These are phyloP conservation scores for Mus pahari DNA, from an alignment of 2,113 vertebrate species.

Conservation along the genomic window DNA sequence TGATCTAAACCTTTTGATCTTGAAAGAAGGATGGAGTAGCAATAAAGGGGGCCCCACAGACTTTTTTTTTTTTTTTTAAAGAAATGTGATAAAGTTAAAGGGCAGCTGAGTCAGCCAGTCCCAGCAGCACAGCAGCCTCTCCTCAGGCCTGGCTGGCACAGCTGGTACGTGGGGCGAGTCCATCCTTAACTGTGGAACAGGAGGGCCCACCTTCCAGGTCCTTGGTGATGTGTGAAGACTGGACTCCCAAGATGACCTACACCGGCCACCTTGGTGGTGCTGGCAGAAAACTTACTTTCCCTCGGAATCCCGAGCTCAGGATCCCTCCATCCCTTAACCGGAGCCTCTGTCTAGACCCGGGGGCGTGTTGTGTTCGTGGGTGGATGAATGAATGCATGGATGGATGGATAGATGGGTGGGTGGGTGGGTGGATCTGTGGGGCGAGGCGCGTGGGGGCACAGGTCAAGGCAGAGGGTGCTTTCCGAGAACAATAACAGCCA, in stretches of 20 bases:
- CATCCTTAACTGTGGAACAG: not conserved
- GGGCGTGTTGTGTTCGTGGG: not conserved
- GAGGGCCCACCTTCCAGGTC: not conserved
- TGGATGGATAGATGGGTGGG: not conserved
- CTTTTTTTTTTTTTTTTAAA: conserved; percentile 57
- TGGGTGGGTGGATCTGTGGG: not conserved
- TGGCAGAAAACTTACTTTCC: conserved; percentile 40
- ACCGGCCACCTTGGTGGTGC: conserved; percentile 27
- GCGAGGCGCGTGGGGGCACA: not conserved
- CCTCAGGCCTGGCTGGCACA: not conserved
- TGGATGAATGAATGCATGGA: not conserved
- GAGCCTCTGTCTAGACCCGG: not conserved
- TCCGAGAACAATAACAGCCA: conserved; percentile 23
- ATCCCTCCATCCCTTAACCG: not conserved
- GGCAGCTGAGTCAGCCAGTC: conserved; percentile 69
- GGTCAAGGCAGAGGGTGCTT: not conserved
- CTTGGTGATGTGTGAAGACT: not conserved
- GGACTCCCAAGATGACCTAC: not conserved
- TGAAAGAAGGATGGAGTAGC: conserved; percentile 86
- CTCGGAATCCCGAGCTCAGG: not conserved
- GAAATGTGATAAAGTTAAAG: conserved; percentile 82
- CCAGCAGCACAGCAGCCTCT: not conserved
- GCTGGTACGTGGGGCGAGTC: not conserved
- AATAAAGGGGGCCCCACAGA: conserved; percentile 81
- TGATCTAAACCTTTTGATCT: conserved; percentile 91